Base-by-base conservation (phyloP, 1,140 invertebrate species). In the Calycopis cecrops region DNA sequence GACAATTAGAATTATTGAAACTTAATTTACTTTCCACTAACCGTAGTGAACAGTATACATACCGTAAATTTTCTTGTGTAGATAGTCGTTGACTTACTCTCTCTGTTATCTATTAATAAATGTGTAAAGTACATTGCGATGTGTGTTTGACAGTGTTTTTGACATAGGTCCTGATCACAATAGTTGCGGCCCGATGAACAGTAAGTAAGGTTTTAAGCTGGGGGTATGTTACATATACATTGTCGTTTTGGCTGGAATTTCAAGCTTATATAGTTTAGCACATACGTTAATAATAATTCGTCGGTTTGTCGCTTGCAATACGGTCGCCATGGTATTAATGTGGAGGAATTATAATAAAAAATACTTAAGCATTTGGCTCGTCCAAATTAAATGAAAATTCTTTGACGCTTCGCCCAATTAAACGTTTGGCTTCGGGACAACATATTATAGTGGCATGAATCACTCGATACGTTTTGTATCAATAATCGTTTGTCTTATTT, bases 131-230 rank as follows among this genome's bases (percentile, higher is more conserved):
- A 82, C 65, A 77, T 80, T 79, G 81, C 83, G 79, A 71, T 63
- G 80, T 83, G 74, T 84, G 81, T 85, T 85, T 87, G 69, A 86
- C 68, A 75, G 73, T 86, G 79, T 87, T 87, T 87, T 83, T 87
- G 76, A 81, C 84, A 72, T 87, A 87, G 84, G 84, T 87, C 84
- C 84, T 60, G 84, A 87, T 79, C 82, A 85, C 82, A 85, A 82
- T 80, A 85, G 72, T 83, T 87, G 84, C 82, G 82, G 82, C 69
- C 76, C 84, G 68, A 75, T 82, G 73, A 81, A 73, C 78, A 87
- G 84, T 87, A 85, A 87, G 84, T 87, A 85, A 81, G 71, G 73
- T 68, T 73, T 71, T 63, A 71, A 76, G 74, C 69, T 76, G 73
- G 71, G 73, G 80, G 83, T 78, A 83, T 85, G 84, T 60, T 60